Base-by-base conservation (phyloP, 2,113 vertebrate genomes). In the Syrrhaptes paradoxus region DNA sequence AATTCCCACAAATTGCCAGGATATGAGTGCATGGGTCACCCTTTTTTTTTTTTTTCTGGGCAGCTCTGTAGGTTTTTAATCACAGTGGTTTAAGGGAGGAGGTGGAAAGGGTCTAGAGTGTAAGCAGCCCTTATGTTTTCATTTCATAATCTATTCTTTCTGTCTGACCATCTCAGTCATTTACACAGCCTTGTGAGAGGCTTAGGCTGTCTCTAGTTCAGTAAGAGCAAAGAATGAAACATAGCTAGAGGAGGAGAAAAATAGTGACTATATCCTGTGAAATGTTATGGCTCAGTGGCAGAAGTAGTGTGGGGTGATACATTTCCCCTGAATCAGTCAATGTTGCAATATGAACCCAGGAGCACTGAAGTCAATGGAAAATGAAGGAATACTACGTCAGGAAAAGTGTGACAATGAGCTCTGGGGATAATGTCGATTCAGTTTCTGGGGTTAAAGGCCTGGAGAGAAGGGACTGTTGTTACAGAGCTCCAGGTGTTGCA, bases 1-100 rank as follows among this genome's bases (percentile, higher is more conserved):
- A 71, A 13, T 93, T 89, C 57, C 72, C 79, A 86, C 71, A 92
- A 88, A 81, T 43, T 85, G 45, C 34, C 93, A 95, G 93, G 93
- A 84, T 84, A 48, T 92, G 90, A 94, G 52, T 61, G 34, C 73
- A 48, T 54, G 45, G 54, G 34, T 72, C 61, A 36, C 29, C 24
- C 17, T 51, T 22, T 19, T 29, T 24, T 26, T 11, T 46, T 48
- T 66, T 36, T 24, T 19, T 17, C 13, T 11, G 43, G 48, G 26
- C 72, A 75, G 24, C 45, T 82, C 59, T 71, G 76, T 71, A 41
- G 66, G 61, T 52, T 91, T 94, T 91, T 14, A 82, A 62, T 79
- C 45, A n/a, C n/a, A 4, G 5, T 45, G 73, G 41, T 38, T 87
- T 61, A 36, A 68, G 65, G 54, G 66, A 85, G 89, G 93, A 91